Conservation (phyloP, 2,797 vertebrate genomes). For the Uromys caudimaculatus region DNA sequence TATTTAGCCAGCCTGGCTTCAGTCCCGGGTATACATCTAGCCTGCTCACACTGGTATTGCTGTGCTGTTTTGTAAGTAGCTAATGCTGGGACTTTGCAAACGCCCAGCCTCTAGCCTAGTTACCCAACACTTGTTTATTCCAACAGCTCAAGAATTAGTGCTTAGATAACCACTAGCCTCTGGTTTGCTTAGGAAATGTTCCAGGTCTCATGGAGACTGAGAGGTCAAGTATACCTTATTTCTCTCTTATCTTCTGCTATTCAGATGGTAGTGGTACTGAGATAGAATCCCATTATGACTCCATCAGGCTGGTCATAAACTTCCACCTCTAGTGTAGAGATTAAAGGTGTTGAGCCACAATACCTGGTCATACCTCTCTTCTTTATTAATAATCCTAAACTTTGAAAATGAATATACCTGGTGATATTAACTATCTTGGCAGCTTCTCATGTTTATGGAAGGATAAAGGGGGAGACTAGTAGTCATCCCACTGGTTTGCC, state of each 20-base stretch:
- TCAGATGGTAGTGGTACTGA: not conserved
- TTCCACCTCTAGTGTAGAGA: not conserved
- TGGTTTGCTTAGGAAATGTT: not conserved
- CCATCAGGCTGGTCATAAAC: not conserved
- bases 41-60: not conserved
- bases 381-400: not conserved
- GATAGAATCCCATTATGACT: not conserved
- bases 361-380: not conserved
- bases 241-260: not conserved
- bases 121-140: not conserved
- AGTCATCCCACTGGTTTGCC: not conserved
- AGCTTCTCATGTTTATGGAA: not conserved
- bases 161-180: not conserved
- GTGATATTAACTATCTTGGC: not conserved
- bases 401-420: not conserved
- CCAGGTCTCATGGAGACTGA: not conserved
- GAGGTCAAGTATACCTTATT: not conserved
- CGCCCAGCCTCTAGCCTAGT: not conserved
- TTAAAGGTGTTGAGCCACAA: not conserved
- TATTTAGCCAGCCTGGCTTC: not conserved
- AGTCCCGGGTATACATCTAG: not conserved
- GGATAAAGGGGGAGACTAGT: not conserved
- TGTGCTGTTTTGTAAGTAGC: not conserved
- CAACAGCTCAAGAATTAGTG: not conserved
- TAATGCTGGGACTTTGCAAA: not conserved